Evolutionary conservation across 2,888 invertebrate species (phyloP), one percentile per base, ranked within the genome.

Genomic region (Neelides folsomi): DNA sequence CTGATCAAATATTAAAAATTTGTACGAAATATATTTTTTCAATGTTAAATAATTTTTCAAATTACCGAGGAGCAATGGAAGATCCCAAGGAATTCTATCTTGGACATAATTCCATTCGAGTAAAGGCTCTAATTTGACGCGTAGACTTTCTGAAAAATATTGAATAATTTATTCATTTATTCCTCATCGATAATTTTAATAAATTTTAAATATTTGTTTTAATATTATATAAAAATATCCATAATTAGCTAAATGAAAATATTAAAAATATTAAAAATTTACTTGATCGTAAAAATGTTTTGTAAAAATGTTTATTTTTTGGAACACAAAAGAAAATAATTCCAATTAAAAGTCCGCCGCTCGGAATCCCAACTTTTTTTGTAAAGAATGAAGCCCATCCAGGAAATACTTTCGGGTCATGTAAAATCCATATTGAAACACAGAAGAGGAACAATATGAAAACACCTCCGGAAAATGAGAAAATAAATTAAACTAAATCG

Each of bases 331-430:
- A 50, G 12, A 43, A 8, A 2, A 35, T 9, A 20, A 43, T 19
- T 9, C 2, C 19, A 12, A 19, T 44, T 2, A 37, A 7, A 16
- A 50, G 37, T 37, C 6, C 34, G 41, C 10, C 27, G 41, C 2
- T 27, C 34, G 41, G 27, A 27, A 8, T 47, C 18, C 13, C 12
- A 9, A n/a, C 9, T 6, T 19, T 48, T 2, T 18, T 18, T 2
- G 37, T 10, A 16, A 49, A 49, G 12, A 42, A 42, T 4, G 12
- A 2, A 16, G 6, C 42, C 41, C 41, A 49, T 4, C 49, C 49
- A 15, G 37, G 38, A 44, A 45, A 51, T 9, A 38, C 7, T 27
- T 51, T 19, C 2, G 51, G 51, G 9, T 51, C 51, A n/a, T 44
- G 44, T 15, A 51, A 18, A n/a, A 45, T 20, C 51, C 51, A 51